Conservation (phyloP, 2,888 invertebrate species). For the Polietes domitor region DNA sequence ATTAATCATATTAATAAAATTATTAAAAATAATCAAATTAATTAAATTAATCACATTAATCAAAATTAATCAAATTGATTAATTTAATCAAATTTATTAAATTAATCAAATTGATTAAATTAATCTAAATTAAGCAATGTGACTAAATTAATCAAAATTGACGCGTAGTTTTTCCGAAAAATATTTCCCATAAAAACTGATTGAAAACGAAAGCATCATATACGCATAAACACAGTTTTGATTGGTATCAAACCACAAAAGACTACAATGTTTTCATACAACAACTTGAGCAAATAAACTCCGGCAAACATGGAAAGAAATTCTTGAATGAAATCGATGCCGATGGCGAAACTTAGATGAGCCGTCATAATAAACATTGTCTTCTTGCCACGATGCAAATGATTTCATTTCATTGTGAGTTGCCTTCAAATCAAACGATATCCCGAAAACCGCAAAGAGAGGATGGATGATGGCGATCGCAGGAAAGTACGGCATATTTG, state of each 20-base stretch:
- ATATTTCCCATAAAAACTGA: too few relatives aligned
- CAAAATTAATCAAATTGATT: too few relatives aligned
- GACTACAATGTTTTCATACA: constrained; percentile 48
- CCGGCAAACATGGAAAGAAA: constrained; percentile 19
- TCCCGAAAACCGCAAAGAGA: not conserved
- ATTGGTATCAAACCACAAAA: constrained; percentile 35
- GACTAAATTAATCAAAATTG: too few relatives aligned
- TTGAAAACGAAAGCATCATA: too few relatives aligned
- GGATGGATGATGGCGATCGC: not conserved
- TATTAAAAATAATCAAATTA: too few relatives aligned
- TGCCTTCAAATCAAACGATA: constrained; percentile 11
- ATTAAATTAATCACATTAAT: too few relatives aligned
- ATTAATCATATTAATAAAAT: too few relatives aligned
- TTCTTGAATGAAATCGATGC: constrained; percentile 25
- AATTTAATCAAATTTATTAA: too few relatives aligned
- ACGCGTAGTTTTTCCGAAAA: too few relatives aligned
- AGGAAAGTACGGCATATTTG: constrained; percentile 19
- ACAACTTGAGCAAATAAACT: constrained; percentile 59
- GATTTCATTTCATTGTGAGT: not conserved
- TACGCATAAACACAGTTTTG: constrained; percentile 18
- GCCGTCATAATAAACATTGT: constrained; percentile 58
- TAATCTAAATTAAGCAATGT: too few relatives aligned
- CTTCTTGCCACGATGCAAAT: not conserved
- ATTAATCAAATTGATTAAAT: too few relatives aligned
- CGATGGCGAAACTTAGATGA: constrained; percentile 40